Evolutionary conservation across 2,888 invertebrate species (phyloP), one percentile per base, ranked within the genome.

Genomic region (Drosophila peninsularis): DNA sequence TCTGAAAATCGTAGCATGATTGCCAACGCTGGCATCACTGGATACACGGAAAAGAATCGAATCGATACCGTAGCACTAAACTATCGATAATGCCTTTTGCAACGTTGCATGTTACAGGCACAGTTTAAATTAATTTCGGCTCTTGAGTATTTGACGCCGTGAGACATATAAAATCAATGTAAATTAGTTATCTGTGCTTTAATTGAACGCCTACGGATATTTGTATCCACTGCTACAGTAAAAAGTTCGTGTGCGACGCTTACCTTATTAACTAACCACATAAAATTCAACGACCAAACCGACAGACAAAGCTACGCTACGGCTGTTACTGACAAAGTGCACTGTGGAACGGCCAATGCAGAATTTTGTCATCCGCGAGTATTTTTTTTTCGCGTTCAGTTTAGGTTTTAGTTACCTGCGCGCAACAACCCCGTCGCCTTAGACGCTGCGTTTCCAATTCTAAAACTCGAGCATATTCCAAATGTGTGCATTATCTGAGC

Each of bases 341-440:
- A 39, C 78, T 84, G 82, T 81, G 47, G 7, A 70, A 62, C 71
- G 78, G 60, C 61, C 63, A 71, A 70, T 71, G 84, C 68, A 78
- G 80, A 83, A 85, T 72, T 47, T 32, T 71, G 68, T 84, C 82
- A 74, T 80, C 82, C 81, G 78, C 75, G 73, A 86, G 86, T 53
- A 50, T 85, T 83, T 83, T 80, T 84, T 85, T 88, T 82, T 83
- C 89, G 78, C 88, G 78, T 83, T 88, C 86, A 82, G 88, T 88
- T 88, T 88, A 71, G 80, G 70, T 80, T 88, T 88, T 72, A 78
- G 82, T 75, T 87, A 87, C 82, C 85, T 89, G 85, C 78, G 85
- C 89, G 86, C 79, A 85, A 81, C 85, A 87, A 80, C 88, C 85
- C 89, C 70, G 79, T 75, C 72, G 70, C 57, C 61, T 68, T 55